A percentile compares a stretch with the other conserved stretches of the same genome.
These are phyloP conservation scores for Hapalemur alaotrensis DNA, from an alignment of 2,797 vertebrate genomes.

Conservation along the genomic window DNA sequence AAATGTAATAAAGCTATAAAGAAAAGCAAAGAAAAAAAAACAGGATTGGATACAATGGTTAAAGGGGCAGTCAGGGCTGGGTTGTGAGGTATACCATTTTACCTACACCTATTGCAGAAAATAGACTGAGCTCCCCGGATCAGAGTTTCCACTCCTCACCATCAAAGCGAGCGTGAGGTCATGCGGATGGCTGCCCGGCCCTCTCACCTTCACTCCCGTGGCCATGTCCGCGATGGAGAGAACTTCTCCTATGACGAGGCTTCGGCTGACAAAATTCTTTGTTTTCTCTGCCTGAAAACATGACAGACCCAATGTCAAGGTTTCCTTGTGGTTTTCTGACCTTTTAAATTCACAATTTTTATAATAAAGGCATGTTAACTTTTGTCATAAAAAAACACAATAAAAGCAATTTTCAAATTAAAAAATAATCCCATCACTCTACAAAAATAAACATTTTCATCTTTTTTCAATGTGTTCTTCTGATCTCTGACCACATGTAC, in stretches of 20 bases:
- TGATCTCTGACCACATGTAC: neutral
- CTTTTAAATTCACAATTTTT: neutral
- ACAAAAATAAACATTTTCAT: neutral
- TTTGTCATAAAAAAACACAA: neutral
- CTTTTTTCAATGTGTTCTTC: neutral
- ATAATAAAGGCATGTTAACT: neutral
- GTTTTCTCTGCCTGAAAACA: constrained; percentile 80
- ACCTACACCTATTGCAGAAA: neutral
- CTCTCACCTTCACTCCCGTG: constrained; percentile 82
- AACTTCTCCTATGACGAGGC: constrained; percentile 79
- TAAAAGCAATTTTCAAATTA: neutral
- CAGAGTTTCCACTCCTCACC: neutral
- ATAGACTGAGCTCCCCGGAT: rapidly evolving
- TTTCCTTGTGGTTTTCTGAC: neutral
- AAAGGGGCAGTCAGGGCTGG: neutral
- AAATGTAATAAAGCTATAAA: neutral
- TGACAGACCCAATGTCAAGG: constrained; percentile 17
- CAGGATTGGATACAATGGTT: no score
- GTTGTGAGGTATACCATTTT: neutral
- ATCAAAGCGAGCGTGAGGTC: neutral
- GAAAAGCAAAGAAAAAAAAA: neutral
- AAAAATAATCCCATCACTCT: neutral
- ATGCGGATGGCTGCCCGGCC: rapidly evolving
- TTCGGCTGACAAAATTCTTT: constrained; percentile 74
- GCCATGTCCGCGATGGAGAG: constrained; percentile 80